Evolutionary conservation across 2,797 vertebrate genomes (phyloP).

Genomic region (Danio aesculapii): DNA sequence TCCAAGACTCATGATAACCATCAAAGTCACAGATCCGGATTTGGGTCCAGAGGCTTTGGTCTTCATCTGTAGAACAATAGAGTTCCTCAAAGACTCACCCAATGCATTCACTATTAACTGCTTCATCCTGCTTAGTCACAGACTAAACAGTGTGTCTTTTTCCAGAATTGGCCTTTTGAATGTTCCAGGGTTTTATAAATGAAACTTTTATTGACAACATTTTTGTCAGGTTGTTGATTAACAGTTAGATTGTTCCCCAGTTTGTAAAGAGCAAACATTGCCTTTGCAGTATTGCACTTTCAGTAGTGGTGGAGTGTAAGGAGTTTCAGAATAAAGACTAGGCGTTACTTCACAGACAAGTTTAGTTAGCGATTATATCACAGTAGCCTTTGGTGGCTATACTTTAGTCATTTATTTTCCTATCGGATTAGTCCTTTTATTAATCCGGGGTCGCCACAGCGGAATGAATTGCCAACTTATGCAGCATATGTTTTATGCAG

Average conservation of each 20-base stretch:
- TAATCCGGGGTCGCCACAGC: too few species aligned
- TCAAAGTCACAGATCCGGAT: slow-evolving; percentile 22
- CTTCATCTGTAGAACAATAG: slow-evolving; percentile 24
- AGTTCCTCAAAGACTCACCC: slow-evolving; percentile 2
- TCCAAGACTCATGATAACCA: slow-evolving; percentile 21
- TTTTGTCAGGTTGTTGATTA: neutral
- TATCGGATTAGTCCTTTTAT: too few species aligned
- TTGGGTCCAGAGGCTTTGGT: slow-evolving; percentile 17
- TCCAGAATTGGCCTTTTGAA: slow-evolving; percentile 8
- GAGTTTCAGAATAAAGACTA: neutral
- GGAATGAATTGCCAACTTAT: too few species aligned
- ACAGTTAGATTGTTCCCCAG: neutral
- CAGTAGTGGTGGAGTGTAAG: neutral
- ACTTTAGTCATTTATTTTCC: neutral
- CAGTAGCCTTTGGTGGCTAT: neutral
- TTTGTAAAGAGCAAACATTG: neutral
- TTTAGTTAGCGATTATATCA: neutral
- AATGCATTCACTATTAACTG: neutral
- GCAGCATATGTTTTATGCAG: too few species aligned
- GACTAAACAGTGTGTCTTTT: slow-evolving; percentile 18
- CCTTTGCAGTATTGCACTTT: neutral
- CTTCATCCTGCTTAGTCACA: slow-evolving; percentile 24
- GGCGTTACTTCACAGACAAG: neutral
- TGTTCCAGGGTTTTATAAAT: neutral
- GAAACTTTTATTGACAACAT: neutral